phyloP scores from a whole-genome alignment of 2,888 invertebrate genomes.

The Cyclophora albipunctata region DNA sequence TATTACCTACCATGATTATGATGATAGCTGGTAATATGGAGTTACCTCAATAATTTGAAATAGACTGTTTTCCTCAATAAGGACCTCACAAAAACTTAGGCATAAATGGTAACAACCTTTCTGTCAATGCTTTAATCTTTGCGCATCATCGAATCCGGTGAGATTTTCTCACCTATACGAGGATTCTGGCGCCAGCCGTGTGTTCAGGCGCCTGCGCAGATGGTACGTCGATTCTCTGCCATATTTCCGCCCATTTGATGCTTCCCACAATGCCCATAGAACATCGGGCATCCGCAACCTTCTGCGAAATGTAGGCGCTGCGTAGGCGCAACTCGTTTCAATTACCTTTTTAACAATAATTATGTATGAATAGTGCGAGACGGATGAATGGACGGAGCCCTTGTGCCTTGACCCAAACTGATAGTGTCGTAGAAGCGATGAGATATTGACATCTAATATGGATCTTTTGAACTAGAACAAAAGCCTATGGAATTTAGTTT shows the following conservation, averaged over 20 bases:
- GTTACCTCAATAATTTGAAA: no score
- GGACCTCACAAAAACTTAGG: no score
- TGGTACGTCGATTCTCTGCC: constrained; percentile 23
- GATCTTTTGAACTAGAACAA: no score
- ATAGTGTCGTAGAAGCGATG: no score
- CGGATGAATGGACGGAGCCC: not conserved
- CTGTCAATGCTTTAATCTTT: constrained; percentile 11
- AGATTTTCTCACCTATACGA: constrained; percentile 63
- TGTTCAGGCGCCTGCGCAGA: constrained; percentile 58
- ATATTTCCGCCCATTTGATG: constrained; percentile 61
- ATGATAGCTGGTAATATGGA: no score
- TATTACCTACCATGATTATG: no score
- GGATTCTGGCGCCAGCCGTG: constrained; percentile 47
- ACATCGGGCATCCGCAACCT: constrained; percentile 37
- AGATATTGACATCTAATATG: no score
- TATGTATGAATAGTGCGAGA: constrained; percentile 7
- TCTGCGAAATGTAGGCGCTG: constrained; percentile 63
- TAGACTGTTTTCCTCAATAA: no score
- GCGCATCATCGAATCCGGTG: constrained; percentile 33
- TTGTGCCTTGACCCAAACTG: no score
- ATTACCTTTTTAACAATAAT: constrained; percentile 56
- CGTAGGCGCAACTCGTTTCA: constrained; percentile 42
- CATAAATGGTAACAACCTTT: no score
- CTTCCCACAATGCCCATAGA: constrained; percentile 49
- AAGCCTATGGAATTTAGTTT: no score